These are phyloP conservation scores for Lutjanus erythropterus DNA, from an alignment of 2,113 vertebrate genomes.

Conservation along the genomic window DNA sequence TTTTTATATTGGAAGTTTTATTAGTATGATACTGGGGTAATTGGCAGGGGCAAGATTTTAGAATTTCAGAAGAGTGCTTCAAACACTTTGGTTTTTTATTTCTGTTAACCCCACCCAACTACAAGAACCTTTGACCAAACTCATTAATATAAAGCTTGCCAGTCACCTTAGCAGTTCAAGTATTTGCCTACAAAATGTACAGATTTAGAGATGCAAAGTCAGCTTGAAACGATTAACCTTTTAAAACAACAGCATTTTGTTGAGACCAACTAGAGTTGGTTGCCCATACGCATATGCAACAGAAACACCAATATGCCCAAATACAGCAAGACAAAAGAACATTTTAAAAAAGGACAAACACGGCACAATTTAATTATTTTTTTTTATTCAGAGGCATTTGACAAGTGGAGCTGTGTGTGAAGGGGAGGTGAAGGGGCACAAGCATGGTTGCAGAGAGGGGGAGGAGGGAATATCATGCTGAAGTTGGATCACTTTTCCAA, in stretches of 20 bases:
- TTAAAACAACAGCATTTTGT: neutral
- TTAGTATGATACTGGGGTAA: no score
- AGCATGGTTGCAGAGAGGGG: constrained; percentile 77
- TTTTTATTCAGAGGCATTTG: constrained; percentile 97
- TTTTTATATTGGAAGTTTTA: no score
- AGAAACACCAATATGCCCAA: neutral
- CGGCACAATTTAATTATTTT: constrained; percentile 5
- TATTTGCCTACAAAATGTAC: neutral
- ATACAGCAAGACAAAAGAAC: neutral
- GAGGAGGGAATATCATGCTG: constrained; percentile 76
- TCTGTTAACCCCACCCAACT: no score
- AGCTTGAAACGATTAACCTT: no score
- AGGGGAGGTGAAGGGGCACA: constrained; percentile 87
- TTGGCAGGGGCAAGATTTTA: no score
- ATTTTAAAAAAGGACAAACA: neutral
- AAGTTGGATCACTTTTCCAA: constrained; percentile 73
- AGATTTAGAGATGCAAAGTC: no score
- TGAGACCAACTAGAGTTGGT: neutral
- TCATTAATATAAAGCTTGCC: neutral
- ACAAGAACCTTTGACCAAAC: no score
- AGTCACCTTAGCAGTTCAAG: neutral
- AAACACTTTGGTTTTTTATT: no score
- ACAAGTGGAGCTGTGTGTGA: constrained; percentile 96
- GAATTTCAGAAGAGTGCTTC: no score
- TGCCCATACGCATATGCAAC: neutral